Evolutionary conservation across 2,888 invertebrate genomes (phyloP).

Genomic region (Philaethria dido): DNA sequence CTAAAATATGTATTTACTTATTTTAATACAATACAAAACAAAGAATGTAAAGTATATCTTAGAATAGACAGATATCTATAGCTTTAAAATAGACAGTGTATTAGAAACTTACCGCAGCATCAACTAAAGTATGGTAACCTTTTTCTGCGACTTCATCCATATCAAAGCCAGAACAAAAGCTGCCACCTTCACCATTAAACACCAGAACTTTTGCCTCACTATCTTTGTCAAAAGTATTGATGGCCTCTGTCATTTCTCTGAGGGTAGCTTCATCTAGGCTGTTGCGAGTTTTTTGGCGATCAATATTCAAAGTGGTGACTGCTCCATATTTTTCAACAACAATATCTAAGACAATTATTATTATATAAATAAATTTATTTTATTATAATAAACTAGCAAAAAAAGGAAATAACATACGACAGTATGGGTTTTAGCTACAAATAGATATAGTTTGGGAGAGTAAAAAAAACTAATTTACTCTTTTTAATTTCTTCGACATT

Average conservation of each 20-base stretch:
- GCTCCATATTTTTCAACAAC: constrained; percentile 85
- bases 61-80: no score
- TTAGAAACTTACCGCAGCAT: constrained; percentile 69
- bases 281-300: constrained; percentile 92
- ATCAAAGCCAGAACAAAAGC: constrained; percentile 97
- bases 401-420: not conserved
- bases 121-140: constrained; percentile 63
- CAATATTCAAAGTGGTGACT: constrained; percentile 93
- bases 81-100: no score
- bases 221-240: constrained; percentile 92
- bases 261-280: constrained; percentile 90
- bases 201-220: constrained; percentile 88
- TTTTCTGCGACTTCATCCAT: constrained; percentile 87
- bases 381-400: constrained; percentile 4
- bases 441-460: no score
- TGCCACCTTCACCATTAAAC: constrained; percentile 95
- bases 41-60: no score
- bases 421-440: not conserved
- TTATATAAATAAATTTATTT: not conserved
- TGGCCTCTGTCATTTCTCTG: constrained; percentile 86
- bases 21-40: not conserved
- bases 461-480: constrained; percentile 53
- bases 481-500: constrained; percentile 66
- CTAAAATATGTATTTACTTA: constrained; percentile 47
- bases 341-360: constrained; percentile 60